Conservation (phyloP, 2,113 vertebrate genomes). For the Aegithalos caudatus region DNA sequence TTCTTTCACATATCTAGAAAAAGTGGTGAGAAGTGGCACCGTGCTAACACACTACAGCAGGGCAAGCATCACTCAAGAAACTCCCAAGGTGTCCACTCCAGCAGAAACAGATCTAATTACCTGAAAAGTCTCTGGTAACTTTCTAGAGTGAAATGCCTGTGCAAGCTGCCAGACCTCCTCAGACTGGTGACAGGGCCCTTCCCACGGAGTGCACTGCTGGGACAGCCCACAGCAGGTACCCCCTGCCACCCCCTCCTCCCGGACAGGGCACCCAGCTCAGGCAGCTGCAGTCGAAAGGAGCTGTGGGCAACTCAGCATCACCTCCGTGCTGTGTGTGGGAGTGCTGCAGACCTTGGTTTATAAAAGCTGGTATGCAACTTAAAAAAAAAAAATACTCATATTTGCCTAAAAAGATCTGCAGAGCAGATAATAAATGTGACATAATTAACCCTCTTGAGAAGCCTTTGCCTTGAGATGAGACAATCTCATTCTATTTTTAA, state of each 20-base stretch:
- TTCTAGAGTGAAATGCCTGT: neutral
- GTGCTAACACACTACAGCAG: neutral
- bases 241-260: neutral
- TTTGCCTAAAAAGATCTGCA: conserved; percentile 3
- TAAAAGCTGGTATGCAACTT: neutral
- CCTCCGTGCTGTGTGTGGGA: neutral
- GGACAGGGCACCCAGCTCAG: neutral
- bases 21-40: neutral
- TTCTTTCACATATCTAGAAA: neutral
- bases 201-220: neutral
- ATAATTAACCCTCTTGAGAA: conserved; percentile 48
- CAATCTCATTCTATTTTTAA: conserved; percentile 7
- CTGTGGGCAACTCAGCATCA: neutral
- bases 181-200: fast-evolving
- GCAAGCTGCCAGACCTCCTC: neutral
- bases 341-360: neutral
- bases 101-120: neutral
- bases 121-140: neutral
- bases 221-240: neutral
- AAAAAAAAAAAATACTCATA: neutral
- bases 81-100: neutral
- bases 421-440: conserved; percentile 1
- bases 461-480: neutral
- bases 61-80: neutral
- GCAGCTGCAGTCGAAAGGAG: neutral